Evolutionary conservation across 2,888 invertebrate genomes (phyloP).

Genomic region (Odontothrips loti): DNA sequence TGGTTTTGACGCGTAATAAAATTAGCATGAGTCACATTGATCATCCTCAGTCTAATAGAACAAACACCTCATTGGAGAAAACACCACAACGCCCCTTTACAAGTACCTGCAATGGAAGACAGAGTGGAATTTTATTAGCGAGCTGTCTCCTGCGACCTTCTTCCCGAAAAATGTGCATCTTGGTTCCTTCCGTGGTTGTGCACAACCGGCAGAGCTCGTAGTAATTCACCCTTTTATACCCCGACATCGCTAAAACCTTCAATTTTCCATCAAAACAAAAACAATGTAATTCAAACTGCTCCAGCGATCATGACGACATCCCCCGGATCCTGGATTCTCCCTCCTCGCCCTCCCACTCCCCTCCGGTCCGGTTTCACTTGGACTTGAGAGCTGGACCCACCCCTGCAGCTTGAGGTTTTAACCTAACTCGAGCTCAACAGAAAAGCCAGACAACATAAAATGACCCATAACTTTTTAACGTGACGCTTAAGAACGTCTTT

Average conservation of each 20-base stretch:
- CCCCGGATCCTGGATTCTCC: neutral
- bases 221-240: conserved; percentile 65
- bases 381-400: neutral
- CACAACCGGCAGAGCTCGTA: conserved; percentile 67
- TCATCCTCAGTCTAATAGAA: too few relatives aligned
- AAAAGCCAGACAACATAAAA: neutral
- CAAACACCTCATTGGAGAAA: too few relatives aligned
- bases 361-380: neutral
- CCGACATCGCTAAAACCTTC: conserved; percentile 51
- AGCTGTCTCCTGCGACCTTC: conserved; percentile 62
- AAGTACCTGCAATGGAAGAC: conserved; percentile 55
- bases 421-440: neutral
- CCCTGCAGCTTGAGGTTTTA: neutral
- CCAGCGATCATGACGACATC: neutral
- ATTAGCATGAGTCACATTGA: too few relatives aligned
- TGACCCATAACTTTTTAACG: too few relatives aligned
- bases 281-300: conserved; percentile 30
- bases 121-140: conserved; percentile 61
- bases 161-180: conserved; percentile 62
- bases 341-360: conserved; percentile 37
- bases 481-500: too few relatives aligned
- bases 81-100: too few relatives aligned
- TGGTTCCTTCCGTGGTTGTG: conserved; percentile 61
- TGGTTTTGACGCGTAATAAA: too few relatives aligned
- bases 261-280: conserved; percentile 31